Evolutionary conservation across 2,888 invertebrate species (phyloP).

Genomic region (Sarcophaga carnaria): DNA sequence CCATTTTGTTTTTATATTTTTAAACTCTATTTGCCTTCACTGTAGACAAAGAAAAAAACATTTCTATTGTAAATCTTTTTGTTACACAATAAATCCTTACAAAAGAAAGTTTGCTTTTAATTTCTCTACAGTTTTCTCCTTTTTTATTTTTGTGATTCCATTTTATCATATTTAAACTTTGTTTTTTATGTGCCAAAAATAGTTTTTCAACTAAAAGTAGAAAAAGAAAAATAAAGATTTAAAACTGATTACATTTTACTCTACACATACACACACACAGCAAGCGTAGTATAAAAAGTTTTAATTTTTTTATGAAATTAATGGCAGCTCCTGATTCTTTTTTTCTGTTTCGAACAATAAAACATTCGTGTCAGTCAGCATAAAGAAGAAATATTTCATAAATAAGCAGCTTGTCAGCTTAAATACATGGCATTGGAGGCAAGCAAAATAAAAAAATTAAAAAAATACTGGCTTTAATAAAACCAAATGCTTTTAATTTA

Average conservation of each 20-base stretch:
- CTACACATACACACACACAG: not conserved
- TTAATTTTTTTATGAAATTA: not conserved
- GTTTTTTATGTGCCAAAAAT: not conserved
- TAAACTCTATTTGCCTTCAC: too few species aligned
- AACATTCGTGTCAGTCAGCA: not conserved
- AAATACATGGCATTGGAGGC: not conserved
- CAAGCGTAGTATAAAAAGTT: too few species aligned
- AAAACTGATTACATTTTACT: constrained; percentile 5
- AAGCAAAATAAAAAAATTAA: not conserved
- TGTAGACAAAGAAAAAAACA: too few species aligned
- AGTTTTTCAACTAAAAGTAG: not conserved
- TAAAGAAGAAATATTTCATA: constrained; percentile 3
- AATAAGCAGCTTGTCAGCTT: constrained; percentile 42
- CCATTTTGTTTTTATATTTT: too few species aligned
- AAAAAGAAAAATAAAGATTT: not conserved
- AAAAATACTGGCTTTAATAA: not conserved
- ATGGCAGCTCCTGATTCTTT: not conserved
- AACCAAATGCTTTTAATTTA: not conserved
- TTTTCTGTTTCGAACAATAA: constrained; percentile 2
- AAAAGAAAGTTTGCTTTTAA: too few species aligned
- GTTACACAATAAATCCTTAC: too few species aligned
- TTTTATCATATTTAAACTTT: too few species aligned
- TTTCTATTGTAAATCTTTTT: too few species aligned
- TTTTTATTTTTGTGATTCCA: too few species aligned
- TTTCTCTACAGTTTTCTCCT: too few species aligned